Conservation (phyloP, 2,888 invertebrate genomes). For the Perizoma flavofasciatum region DNA sequence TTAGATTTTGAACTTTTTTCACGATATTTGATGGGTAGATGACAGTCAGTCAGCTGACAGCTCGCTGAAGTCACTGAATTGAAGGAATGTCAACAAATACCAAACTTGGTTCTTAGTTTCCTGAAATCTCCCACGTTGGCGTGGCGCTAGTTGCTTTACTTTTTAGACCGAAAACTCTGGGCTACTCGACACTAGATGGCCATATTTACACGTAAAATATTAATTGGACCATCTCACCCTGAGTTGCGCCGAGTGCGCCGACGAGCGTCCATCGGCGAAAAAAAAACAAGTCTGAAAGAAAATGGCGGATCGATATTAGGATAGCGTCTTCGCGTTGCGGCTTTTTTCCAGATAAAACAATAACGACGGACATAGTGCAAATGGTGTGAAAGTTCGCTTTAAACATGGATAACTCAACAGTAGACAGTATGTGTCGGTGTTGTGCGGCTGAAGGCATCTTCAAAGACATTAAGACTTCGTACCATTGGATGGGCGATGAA, state of each 20-base stretch:
- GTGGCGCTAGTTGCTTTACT: not conserved
- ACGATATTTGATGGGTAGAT: no score
- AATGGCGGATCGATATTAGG: constrained; percentile 59
- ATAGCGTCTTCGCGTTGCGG: constrained; percentile 43
- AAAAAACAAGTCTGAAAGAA: constrained; percentile 36
- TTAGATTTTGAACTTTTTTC: no score
- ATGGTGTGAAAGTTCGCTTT: constrained; percentile 41
- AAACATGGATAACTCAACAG: constrained; percentile 61
- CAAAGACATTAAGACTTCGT: constrained; percentile 67
- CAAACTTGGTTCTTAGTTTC: no score
- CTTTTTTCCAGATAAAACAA: constrained; percentile 30
- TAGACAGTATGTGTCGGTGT: constrained; percentile 72
- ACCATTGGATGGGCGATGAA: constrained; percentile 76
- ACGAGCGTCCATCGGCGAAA: not conserved
- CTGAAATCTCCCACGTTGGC: not conserved
- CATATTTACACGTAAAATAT: no score
- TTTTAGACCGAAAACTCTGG: not conserved
- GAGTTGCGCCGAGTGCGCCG: no score
- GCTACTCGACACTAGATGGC: constrained; percentile 23
- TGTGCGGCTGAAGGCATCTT: constrained; percentile 74
- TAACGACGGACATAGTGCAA: constrained; percentile 40
- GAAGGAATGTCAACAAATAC: no score
- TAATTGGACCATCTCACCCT: no score
- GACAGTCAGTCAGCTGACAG: no score
- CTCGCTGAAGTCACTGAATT: no score